Base-by-base conservation (phyloP, 2,797 vertebrate species). In the Sebastolobus alascanus region DNA sequence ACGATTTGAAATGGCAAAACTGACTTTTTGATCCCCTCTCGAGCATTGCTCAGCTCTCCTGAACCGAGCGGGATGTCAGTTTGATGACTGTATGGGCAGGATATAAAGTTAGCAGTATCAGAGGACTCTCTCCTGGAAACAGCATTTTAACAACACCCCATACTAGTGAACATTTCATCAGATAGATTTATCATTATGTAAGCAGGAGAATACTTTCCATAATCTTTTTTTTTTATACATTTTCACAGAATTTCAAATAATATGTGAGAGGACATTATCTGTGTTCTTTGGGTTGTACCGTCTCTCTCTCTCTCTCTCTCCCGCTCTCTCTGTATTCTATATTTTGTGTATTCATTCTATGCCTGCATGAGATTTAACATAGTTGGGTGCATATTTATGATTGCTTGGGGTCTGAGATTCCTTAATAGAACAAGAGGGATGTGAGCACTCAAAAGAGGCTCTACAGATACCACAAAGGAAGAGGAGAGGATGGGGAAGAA, bases 1-100 rank as follows among this genome's bases (percentile, higher is more conserved):
- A 73, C 81, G 87, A 88, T 87, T 16, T 79, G 68, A 86, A 88
- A 88, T 85, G 83, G 82, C 89, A 87, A 86, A 89, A 73, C 68
- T 81, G 78, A 89, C 76, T 81, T 86, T 89, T 79, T 89, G 84
- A 90, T 87, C 76, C 84, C 35, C 78, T 86, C 77, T 56, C 50
- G 85, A 83, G 87, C 55, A 18, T 82, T 84, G 58, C 73, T 84
- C 65, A 74, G 70, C 71, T 78, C 73, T 77, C 50, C 46, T 68
- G 67, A 75, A 66, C 68, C 63, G 73, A 79, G 79, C 22, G 43
- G 84, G 86, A 77, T 87, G 90, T 90, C 89, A 91, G 70, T 87
- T 82, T 87, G 83, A 87, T 77, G 82, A 80, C 58, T 67, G 40
- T 70, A 74, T 20, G 58, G 33, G 20, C 31, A 74, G 73, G 46